A percentile compares a stretch with the other conserved stretches of the same genome.
Evolutionary conservation across 2,888 invertebrate species (phyloP).

Genomic region (Epinotia bilunana): DNA sequence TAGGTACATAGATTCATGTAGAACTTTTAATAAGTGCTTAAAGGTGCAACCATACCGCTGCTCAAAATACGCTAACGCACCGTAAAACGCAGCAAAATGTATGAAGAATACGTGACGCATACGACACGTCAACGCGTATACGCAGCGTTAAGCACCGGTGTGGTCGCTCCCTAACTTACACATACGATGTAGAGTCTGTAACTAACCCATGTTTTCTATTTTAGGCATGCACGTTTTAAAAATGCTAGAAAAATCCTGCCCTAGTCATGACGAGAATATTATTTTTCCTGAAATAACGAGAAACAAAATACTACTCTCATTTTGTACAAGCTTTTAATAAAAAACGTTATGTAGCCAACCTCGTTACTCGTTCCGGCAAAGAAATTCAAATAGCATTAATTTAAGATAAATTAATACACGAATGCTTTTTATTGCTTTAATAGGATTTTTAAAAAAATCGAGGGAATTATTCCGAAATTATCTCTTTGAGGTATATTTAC

Average conservation of each 20-base stretch:
- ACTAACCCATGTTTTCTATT: too few species aligned
- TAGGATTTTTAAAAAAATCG: constrained; percentile 16
- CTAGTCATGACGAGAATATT: neutral
- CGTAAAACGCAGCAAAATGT: too few species aligned
- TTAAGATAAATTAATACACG: constrained; percentile 27
- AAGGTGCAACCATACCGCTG: too few species aligned
- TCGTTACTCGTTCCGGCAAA: constrained; percentile 23
- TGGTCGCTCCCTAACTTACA: too few species aligned
- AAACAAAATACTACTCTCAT: neutral
- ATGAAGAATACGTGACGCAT: too few species aligned
- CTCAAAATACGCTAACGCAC: too few species aligned
- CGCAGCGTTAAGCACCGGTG: too few species aligned
- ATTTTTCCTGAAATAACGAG: neutral
- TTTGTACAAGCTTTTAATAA: neutral
- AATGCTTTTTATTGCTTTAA: constrained; percentile 32
- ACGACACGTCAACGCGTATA: too few species aligned
- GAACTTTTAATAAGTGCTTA: too few species aligned
- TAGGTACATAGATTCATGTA: too few species aligned
- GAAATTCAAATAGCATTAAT: constrained; percentile 23
- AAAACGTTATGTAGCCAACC: neutral
- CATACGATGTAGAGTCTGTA: too few species aligned
- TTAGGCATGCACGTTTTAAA: too few species aligned
- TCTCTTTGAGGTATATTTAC: neutral
- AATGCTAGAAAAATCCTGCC: neutral
- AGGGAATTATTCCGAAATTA: constrained; percentile 14